Conservation (phyloP, 2,888 invertebrate species). For the Lottia gigantea region DNA sequence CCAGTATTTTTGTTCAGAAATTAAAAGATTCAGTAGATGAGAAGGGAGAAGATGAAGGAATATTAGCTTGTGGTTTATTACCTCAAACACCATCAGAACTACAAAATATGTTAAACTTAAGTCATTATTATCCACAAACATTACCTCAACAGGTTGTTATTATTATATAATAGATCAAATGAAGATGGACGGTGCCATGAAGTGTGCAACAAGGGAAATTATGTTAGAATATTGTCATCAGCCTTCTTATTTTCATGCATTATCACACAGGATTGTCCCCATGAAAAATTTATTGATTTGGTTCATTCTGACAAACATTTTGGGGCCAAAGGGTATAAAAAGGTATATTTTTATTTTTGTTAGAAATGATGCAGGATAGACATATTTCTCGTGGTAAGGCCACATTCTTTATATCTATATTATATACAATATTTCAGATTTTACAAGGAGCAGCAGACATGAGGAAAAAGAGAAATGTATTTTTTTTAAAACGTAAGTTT, state of each 20-base stretch:
- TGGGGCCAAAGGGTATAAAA: too few relatives aligned
- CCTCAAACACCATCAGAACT: constrained; percentile 49
- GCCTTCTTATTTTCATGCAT: neutral
- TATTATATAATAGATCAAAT: too few relatives aligned
- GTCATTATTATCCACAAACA: constrained; percentile 46
- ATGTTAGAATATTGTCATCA: neutral
- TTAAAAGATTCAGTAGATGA: constrained; percentile 36
- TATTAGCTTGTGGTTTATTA: constrained; percentile 46
- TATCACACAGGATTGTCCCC: neutral
- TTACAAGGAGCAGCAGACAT: constrained; percentile 54
- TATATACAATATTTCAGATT: constrained; percentile 42
- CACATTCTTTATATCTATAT: too few relatives aligned
- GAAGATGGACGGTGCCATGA: too few relatives aligned
- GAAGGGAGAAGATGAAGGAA: constrained; percentile 39
- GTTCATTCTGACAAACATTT: too few relatives aligned
- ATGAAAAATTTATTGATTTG: too few relatives aligned
- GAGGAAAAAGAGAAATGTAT: constrained; percentile 51
- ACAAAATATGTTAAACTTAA: constrained; percentile 50
- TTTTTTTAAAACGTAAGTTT: constrained; percentile 54
- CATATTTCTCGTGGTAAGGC: too few relatives aligned
- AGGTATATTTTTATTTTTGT: too few relatives aligned
- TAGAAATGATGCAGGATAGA: too few relatives aligned
- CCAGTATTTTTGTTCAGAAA: constrained; percentile 42
- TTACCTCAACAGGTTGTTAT: constrained; percentile 50
- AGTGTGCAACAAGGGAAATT: too few relatives aligned